phyloP scores from a whole-genome alignment of 2,797 vertebrate genomes.

The Babyrousa celebensis region DNA sequence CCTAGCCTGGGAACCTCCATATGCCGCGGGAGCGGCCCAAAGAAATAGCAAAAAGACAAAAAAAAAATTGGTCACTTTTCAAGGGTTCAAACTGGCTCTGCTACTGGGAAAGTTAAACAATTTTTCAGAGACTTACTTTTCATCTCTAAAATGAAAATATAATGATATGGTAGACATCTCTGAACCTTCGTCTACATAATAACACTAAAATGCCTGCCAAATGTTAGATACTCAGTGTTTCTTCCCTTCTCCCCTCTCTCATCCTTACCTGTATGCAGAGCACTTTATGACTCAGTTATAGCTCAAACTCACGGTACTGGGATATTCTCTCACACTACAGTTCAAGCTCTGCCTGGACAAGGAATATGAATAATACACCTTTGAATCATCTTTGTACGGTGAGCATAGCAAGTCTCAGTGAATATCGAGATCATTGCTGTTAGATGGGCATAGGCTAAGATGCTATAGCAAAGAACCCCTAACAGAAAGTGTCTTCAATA shows the following conservation, averaged over 20 bases:
- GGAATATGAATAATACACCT: neutral
- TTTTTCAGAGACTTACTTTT: neutral
- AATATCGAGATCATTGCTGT: neutral
- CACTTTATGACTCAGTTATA: neutral
- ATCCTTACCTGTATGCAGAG: neutral
- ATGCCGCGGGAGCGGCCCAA: no score
- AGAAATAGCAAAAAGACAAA: no score
- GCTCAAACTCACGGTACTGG: neutral
- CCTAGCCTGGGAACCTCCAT: no score
- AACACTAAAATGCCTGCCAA: neutral
- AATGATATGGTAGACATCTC: neutral
- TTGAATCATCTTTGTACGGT: neutral
- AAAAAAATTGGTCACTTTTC: neutral
- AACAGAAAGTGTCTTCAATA: neutral
- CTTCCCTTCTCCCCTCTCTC: neutral
- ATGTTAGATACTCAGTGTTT: neutral
- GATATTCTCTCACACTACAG: neutral
- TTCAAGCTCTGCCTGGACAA: neutral
- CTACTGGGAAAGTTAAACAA: neutral
- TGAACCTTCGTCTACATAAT: neutral
- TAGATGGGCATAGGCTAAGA: neutral
- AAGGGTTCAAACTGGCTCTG: constrained; percentile 22
- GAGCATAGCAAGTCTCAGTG: neutral
- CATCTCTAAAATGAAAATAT: constrained; percentile 29
- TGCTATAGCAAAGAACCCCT: neutral